Evolutionary conservation across 2,888 invertebrate species (phyloP).

Genomic region (Cacoxenus indagator): DNA sequence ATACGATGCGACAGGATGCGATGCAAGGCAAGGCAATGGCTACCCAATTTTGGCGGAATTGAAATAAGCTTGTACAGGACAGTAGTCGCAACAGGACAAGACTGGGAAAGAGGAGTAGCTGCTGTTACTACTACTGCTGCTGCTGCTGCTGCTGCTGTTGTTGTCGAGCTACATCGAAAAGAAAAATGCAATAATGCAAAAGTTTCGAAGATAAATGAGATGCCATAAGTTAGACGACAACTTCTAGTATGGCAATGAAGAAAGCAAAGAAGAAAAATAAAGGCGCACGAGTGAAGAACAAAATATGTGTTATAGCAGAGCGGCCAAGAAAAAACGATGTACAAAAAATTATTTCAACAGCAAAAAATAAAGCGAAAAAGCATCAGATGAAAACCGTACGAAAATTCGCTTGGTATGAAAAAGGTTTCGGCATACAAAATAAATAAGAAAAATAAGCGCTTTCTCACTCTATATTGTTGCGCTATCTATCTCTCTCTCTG

Average conservation of each 20-base stretch:
- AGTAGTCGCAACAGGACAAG: too few relatives aligned
- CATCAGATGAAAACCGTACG: too few relatives aligned
- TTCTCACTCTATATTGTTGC: too few relatives aligned
- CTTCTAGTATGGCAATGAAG: conserved; percentile 42
- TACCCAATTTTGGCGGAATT: too few relatives aligned
- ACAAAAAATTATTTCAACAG: conserved; percentile 1
- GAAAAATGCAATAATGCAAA: conserved; percentile 51
- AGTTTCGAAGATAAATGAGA: conserved; percentile 64
- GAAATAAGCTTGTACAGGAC: too few relatives aligned
- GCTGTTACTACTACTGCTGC: neutral
- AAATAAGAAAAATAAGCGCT: too few relatives aligned
- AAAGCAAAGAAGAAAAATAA: conserved; percentile 20
- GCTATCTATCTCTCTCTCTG: too few relatives aligned
- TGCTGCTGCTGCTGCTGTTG: neutral
- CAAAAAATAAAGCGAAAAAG: neutral
- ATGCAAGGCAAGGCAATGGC: neutral
- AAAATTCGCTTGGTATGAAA: too few relatives aligned
- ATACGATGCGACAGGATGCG: neutral
- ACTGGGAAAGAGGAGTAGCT: too few relatives aligned
- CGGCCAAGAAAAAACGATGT: neutral
- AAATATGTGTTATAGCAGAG: neutral
- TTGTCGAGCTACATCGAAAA: neutral
- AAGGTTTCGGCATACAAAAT: too few relatives aligned
- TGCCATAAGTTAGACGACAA: conserved; percentile 63
- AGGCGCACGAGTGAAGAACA: conserved; percentile 30